Evolutionary conservation across 23 tunicate genomes (phyloP).

Genomic region (Aplidium turbinatum): DNA sequence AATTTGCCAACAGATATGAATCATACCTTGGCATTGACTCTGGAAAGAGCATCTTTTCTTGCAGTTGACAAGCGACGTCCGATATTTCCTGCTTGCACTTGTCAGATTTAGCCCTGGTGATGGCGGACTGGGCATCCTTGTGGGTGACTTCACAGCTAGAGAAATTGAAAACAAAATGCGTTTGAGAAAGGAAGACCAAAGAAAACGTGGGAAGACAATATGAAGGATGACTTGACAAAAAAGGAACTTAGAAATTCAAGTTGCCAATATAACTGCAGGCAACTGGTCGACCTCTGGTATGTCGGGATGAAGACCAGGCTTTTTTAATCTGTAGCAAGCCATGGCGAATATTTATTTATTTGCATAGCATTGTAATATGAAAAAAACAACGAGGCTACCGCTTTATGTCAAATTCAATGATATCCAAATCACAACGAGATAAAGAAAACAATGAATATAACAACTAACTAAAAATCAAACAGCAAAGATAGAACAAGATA

Average conservation of each 20-base stretch:
- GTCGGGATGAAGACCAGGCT: too few relatives aligned
- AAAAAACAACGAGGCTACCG: too few relatives aligned
- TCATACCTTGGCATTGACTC: constrained; percentile 78
- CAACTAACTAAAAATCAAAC: too few relatives aligned
- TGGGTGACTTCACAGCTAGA: constrained; percentile 70
- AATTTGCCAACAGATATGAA: background rate
- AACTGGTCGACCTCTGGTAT: too few relatives aligned
- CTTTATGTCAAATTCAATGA: too few relatives aligned
- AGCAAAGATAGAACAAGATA: too few relatives aligned
- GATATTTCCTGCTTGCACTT: constrained; percentile 89
- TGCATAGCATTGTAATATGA: too few relatives aligned
- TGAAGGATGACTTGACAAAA: background rate
- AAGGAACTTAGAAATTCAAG: background rate
- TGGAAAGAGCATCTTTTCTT: constrained; percentile 55
- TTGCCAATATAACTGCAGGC: too few relatives aligned
- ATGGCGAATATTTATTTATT: too few relatives aligned
- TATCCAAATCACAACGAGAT: too few relatives aligned
- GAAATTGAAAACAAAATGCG: background rate
- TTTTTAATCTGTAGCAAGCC: too few relatives aligned
- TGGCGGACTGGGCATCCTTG: constrained; percentile 89
- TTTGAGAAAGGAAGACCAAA: background rate
- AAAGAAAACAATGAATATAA: too few relatives aligned
- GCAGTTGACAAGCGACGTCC: constrained; percentile 75
- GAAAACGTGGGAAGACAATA: background rate
- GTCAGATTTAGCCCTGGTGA: constrained; percentile 74